Evolutionary conservation across 2,113 vertebrate genomes (phyloP), one percentile per base, ranked within the genome.

Genomic region (Steatornis caripensis): DNA sequence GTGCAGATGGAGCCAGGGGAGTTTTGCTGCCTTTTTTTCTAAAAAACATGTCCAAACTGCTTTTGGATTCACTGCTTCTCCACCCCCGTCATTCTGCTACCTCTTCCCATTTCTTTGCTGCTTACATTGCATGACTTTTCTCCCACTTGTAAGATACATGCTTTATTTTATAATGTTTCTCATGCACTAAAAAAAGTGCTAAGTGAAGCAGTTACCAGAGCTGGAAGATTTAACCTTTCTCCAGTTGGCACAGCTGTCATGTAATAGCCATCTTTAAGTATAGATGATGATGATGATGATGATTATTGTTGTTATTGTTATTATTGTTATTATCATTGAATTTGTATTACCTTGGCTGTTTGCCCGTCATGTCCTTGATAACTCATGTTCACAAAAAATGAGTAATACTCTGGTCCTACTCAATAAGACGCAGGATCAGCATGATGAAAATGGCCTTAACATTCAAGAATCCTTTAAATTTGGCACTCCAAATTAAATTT

Each of bases 361-460:
- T 97, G 95, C 97, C 97, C 95, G 97, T 93, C 64, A 36, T 93
- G 93, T 97, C 97, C 97, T 98, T 98, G 97, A 88, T 97, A 97
- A 96, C 89, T 96, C 93, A 83, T 92, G 95, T 96, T 98, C 96
- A 97, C 95, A 92, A 69, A 93, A 95, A 97, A 96, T 77, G 89
- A 97, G 49, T 97, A 96, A 98, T 98, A 95, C 48, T 93, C 86
- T 92, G 70, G 79, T 94, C 70, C 93, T 96, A 90, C 95, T 97
- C 93, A 95, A 83, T 97, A 96, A 97, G 89, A 97, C 89, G 94
- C 19, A 75, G 79, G 72, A 95, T 96, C 82, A 96, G 88, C 92
- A 72, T 96, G 96, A 97, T 96, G 95, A 95, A 97, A 95, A 95
- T 93, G 93, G 91, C 70, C 81, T 97, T 87, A 96, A 60, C 41